These are phyloP conservation scores for Hydriomena furcata DNA, from an alignment of 2,888 invertebrate species.

Conservation along the genomic window DNA sequence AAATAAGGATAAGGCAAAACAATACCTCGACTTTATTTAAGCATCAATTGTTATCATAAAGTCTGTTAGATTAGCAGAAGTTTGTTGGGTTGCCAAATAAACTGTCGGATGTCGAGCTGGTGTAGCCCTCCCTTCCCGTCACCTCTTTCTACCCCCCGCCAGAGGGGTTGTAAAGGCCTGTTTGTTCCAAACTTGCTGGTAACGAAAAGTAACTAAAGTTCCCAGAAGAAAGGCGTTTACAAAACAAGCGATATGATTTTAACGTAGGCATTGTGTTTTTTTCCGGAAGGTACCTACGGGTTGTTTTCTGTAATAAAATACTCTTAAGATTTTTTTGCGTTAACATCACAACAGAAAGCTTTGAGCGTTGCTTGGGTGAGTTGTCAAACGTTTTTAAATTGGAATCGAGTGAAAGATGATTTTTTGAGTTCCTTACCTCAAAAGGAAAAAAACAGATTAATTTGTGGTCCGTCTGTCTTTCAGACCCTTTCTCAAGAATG, in stretches of 20 bases:
- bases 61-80: slow-evolving; percentile 25
- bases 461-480: too few relatives aligned
- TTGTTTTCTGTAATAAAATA: background rate
- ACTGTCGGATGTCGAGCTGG: slow-evolving; percentile 21
- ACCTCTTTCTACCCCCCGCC: background rate
- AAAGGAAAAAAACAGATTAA: too few relatives aligned
- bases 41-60: slow-evolving; percentile 30
- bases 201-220: slow-evolving; percentile 24
- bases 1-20: slow-evolving; percentile 10
- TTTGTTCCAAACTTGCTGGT: slow-evolving; percentile 22
- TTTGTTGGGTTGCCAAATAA: slow-evolving; percentile 21
- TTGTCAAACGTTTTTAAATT: too few relatives aligned
- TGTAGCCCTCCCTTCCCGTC: background rate
- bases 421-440: too few relatives aligned
- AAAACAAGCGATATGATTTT: slow-evolving; percentile 21
- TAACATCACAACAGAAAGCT: too few relatives aligned
- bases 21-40: slow-evolving; percentile 11
- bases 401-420: too few relatives aligned
- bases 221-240: slow-evolving; percentile 9
- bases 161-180: slow-evolving; percentile 16
- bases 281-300: background rate
- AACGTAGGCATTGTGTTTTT: slow-evolving; percentile 4
- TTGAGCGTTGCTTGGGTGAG: too few relatives aligned
- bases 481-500: too few relatives aligned
- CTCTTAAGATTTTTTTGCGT: background rate